Conservation (phyloP, 1,140 invertebrate genomes). For the Gryon sp. region DNA sequence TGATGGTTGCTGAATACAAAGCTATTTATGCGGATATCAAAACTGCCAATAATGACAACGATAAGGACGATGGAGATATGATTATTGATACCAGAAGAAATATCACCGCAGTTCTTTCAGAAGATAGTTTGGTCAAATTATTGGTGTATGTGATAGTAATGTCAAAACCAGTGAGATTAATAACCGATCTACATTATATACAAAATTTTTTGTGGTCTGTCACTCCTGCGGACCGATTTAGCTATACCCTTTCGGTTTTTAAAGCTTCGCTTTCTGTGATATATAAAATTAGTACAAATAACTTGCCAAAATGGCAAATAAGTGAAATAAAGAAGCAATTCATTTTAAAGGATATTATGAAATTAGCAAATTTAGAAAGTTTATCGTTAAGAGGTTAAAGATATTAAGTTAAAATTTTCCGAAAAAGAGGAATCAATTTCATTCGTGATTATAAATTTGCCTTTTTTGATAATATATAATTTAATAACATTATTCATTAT, state of each 20-base stretch:
- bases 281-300: slow-evolving; percentile 2
- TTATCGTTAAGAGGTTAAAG: too few relatives aligned
- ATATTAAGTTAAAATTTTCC: too few relatives aligned
- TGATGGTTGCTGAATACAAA: slow-evolving; percentile 68
- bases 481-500: too few relatives aligned
- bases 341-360: slow-evolving; percentile 3
- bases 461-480: too few relatives aligned
- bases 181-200: slow-evolving; percentile 67
- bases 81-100: slow-evolving; percentile 47
- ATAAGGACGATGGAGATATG: too few relatives aligned
- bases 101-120: slow-evolving; percentile 20
- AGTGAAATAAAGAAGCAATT: background rate
- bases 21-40: slow-evolving; percentile 65
- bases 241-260: slow-evolving; percentile 9
- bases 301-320: background rate
- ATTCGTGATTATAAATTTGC: too few relatives aligned
- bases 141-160: slow-evolving; percentile 67
- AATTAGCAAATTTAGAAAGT: too few relatives aligned
- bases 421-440: too few relatives aligned
- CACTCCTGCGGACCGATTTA: slow-evolving; percentile 4
- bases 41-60: slow-evolving; percentile 44
- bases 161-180: slow-evolving; percentile 62
- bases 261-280: slow-evolving; percentile 12
- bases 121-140: slow-evolving; percentile 65
- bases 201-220: slow-evolving; percentile 35